Evolutionary conservation across 2,888 invertebrate species (phyloP), one percentile per base, ranked within the genome.

Genomic region (Ecliptopera silaceata): DNA sequence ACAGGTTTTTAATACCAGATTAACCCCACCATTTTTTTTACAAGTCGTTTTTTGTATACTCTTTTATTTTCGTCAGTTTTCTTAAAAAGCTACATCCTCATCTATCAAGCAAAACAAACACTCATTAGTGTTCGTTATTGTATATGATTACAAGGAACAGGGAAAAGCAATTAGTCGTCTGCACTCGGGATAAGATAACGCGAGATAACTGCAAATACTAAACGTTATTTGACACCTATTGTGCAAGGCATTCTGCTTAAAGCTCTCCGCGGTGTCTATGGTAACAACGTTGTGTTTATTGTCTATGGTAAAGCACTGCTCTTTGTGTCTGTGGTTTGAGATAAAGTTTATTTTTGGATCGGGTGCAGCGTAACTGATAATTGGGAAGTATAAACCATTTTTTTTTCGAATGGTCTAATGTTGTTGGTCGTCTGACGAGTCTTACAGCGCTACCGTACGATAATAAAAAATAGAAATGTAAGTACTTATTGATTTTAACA

Each of bases 101-200:
- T 58, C 54, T 58, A 58, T 58, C 58, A 58, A 54, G 31, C 43
- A 59, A 56, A 58, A 63, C 70, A 71, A 70, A 72, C 67, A 73
- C 61, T 66, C 63, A 64, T 66, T 68, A 70, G 65, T 66, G 70
- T 71, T 72, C 71, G 74, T 72, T 72, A 72, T 75, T 77, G 81
- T 80, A 78, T 79, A 77, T 80, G 76, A 83, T 82, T 84, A 88
- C 88, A 88, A 75, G 72, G 81, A 84, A 88, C 88, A 88, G 77
- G 72, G 82, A 85, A 88, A 88, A 71, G 81, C 88, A 86, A 88
- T 89, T 89, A 89, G 86, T 71, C 70, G 74, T 80, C 82, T 85
- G 82, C 75, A 78, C 72, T 70, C 65, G 71, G 73, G 82, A 83
- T 86, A 81, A 84, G 85, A 82, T 82, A 77, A 82, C 80, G 82